These are phyloP conservation scores for Lepeophtheirus nordmannii DNA, from an alignment of 2,888 invertebrate genomes.

Conservation along the genomic window DNA sequence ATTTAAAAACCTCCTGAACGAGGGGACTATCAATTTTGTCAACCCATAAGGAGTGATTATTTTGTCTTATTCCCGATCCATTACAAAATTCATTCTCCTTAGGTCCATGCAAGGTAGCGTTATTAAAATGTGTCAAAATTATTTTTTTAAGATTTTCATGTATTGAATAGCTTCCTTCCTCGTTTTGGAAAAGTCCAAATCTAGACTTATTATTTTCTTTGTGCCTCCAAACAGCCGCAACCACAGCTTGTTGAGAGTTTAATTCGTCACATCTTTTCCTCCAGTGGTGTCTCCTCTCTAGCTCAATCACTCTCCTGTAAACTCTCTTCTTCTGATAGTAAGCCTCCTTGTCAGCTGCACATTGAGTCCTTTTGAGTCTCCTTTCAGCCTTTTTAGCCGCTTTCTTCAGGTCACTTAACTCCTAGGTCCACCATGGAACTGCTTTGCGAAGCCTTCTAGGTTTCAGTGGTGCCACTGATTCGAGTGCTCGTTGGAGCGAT, in stretches of 20 bases:
- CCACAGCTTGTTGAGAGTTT: not conserved
- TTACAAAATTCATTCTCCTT: not conserved
- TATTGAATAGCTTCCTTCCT: not conserved
- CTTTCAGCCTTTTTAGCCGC: not conserved
- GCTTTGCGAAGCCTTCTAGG: not conserved
- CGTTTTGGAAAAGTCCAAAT: not conserved
- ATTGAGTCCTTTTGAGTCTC: not conserved
- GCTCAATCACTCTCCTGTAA: not conserved
- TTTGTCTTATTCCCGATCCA: not conserved
- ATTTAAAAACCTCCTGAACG: constrained; percentile 1
- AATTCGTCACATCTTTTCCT: not conserved
- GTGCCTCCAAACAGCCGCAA: not conserved
- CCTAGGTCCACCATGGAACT: not conserved
- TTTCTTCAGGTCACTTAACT: not conserved
- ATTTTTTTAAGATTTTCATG: not conserved
- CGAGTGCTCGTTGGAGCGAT: not conserved
- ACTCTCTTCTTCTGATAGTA: not conserved
- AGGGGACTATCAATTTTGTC: not conserved
- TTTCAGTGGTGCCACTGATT: not conserved
- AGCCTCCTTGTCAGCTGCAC: not conserved
- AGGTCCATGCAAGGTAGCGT: not conserved
- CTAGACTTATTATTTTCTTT: not conserved
- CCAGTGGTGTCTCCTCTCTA: not conserved
- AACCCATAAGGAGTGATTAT: not conserved
- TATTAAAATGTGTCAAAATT: not conserved